Conservation (phyloP, 2,113 vertebrate genomes). For the Anarrhichthys ocellatus region DNA sequence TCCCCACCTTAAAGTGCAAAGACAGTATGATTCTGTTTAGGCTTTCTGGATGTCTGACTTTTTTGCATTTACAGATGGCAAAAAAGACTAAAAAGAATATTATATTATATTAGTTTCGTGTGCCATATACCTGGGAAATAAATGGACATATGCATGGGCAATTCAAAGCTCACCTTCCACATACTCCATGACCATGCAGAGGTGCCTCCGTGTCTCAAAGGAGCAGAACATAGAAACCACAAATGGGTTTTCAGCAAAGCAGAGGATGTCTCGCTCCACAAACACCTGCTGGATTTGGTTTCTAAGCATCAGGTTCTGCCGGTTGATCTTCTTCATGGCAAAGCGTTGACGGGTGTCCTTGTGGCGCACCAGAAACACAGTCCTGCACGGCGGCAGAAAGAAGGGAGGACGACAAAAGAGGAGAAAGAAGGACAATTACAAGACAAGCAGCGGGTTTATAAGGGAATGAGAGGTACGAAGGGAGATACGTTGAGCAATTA, state of each 20-base stretch:
- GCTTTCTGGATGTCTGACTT: background rate
- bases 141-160: background rate
- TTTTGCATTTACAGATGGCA: background rate
- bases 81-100: background rate
- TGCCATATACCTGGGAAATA: background rate
- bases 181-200: conserved; percentile 99
- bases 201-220: conserved; percentile 92
- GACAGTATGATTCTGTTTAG: conserved; percentile 2
- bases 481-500: background rate
- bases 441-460: background rate
- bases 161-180: conserved; percentile 89
- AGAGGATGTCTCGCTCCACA: conserved; percentile 96
- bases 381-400: conserved; percentile 73
- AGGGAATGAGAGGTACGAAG: background rate
- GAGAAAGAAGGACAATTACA: background rate
- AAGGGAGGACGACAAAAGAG: background rate
- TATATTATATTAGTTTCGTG: background rate
- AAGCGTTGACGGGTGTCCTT: conserved; percentile 92
- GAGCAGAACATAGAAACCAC: conserved; percentile 99
- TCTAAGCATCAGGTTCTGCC: conserved; percentile 94
- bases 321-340: conserved; percentile 98
- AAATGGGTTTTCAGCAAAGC: conserved; percentile 96
- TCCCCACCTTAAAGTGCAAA: conserved; percentile 87
- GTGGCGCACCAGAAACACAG: conserved; percentile 94
- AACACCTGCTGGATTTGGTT: conserved; percentile 99